Conservation (phyloP, 2,888 invertebrate genomes). For the Silvanus unidentatus region DNA sequence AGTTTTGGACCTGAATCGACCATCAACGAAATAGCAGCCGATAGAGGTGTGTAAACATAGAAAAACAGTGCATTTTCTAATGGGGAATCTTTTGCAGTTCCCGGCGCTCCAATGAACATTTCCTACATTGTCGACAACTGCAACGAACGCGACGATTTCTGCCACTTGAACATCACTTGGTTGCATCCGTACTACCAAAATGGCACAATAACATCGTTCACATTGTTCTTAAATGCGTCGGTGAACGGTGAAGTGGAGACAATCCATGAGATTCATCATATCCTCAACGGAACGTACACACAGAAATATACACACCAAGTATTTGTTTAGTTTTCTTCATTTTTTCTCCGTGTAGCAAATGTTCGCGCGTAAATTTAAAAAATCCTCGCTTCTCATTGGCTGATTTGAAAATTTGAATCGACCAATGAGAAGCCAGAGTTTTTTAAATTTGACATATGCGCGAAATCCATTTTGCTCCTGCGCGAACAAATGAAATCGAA, state of each 20-base stretch:
- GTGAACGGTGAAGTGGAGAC: slow-evolving; percentile 22
- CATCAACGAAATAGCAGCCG: slow-evolving; percentile 24
- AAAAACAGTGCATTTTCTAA: not conserved
- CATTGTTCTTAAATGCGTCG: slow-evolving; percentile 33
- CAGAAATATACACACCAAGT: slow-evolving; percentile 34
- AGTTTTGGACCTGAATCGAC: slow-evolving; percentile 29
- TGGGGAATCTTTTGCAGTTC: slow-evolving; percentile 27
- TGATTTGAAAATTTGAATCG: too few species aligned
- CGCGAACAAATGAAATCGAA: too few species aligned
- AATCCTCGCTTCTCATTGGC: too few species aligned
- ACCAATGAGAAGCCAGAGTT: too few species aligned
- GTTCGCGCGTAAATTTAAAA: too few species aligned
- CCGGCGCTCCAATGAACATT: slow-evolving; percentile 35
- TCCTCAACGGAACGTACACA: slow-evolving; percentile 26
- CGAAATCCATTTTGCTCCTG: too few species aligned
- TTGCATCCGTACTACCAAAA: slow-evolving; percentile 37
- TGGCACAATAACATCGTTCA: slow-evolving; percentile 36
- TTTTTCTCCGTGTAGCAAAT: too few species aligned
- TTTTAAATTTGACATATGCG: too few species aligned
- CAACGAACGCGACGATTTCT: slow-evolving; percentile 27
- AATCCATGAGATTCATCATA: slow-evolving; percentile 32
- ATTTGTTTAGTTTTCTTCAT: too few species aligned
- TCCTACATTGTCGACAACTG: slow-evolving; percentile 36
- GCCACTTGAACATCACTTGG: slow-evolving; percentile 39
- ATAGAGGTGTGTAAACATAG: slow-evolving; percentile 25